phyloP scores from a whole-genome alignment of 2,888 invertebrate genomes.

The Flexamia atlantica region DNA sequence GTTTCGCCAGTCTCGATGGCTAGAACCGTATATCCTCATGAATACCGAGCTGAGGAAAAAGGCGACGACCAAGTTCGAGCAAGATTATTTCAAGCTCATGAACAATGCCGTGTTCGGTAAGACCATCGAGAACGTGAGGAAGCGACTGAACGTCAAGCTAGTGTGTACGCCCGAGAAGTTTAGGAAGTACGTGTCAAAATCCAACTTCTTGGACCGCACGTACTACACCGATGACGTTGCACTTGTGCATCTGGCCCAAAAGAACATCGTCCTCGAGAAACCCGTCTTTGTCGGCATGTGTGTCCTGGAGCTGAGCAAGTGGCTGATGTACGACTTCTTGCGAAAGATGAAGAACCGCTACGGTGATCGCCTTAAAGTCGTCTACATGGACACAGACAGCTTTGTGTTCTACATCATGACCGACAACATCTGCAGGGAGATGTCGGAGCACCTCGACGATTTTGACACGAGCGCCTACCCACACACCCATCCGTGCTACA shows the following conservation, averaged over 20 bases:
- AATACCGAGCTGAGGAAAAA: conserved; percentile 65
- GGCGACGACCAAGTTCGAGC: conserved; percentile 72
- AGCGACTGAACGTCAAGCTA: conserved; percentile 70
- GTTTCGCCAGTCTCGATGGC: conserved; percentile 71
- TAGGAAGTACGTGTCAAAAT: conserved; percentile 71
- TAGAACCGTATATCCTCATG: conserved; percentile 70
- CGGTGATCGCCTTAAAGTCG: conserved; percentile 7
- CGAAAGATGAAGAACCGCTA: conserved; percentile 66
- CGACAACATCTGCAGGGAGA: conserved; percentile 42
- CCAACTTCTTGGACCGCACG: conserved; percentile 64
- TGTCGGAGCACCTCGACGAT: conserved; percentile 24
- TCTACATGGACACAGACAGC: conserved; percentile 64
- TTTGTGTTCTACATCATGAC: too few species aligned
- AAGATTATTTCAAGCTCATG: conserved; percentile 65
- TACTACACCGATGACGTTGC: conserved; percentile 32
- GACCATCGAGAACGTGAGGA: conserved; percentile 74
- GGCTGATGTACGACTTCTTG: conserved; percentile 72
- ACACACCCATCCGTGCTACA: conserved; percentile 46
- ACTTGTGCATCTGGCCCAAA: conserved; percentile 55
- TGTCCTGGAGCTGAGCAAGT: conserved; percentile 71
- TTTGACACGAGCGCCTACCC: conserved; percentile 72
- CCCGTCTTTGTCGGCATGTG: conserved; percentile 71
- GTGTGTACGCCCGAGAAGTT: too few species aligned
- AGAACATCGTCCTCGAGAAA: conserved; percentile 70
- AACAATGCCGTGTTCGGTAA: conserved; percentile 71